Base-by-base conservation (phyloP, 1,140 invertebrate genomes). In the Panagrolaimus sp. region DNA sequence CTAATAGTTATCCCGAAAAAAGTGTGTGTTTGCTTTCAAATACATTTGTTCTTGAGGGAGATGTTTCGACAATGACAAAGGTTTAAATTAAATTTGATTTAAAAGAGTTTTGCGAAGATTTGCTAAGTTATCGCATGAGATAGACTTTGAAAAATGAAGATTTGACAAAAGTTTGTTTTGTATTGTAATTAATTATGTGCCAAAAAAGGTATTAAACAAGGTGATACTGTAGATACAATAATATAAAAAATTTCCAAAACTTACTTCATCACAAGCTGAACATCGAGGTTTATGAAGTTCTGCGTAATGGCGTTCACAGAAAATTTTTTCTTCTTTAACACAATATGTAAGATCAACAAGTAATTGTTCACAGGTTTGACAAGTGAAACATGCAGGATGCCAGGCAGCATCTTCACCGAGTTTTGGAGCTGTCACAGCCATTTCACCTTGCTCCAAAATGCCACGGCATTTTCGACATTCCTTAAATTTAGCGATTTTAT, bases 281-380 rank as follows among this genome's bases (percentile, higher is more conserved):
- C 93, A 96, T 79, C 93, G 86, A 3, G 93, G 92, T 84, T 94
- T 94, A 74, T 94, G 86, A 79, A 91, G 88, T 84, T 96, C 92
- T 15, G 92, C 92, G 84, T 94, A 96, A 84, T 96, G 93, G 65
- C 93, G 87, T 82, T 94, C 92, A 84, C 93, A 96, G 84, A 90
- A 95, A 46, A 94, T 86, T 65, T 83, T 87, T 69, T 91, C 90
- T 71, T 93, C 90, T 81, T 91, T 88, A 55, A 91, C 89, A 82
- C 93, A 96, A 84, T 96, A 95, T 17, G 91, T 91, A 62, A 96
- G 87, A 84, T 96, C 93, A 63, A 94, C 91, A 32, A 96, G 88
- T 38, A 93, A 85, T 85, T 83, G 78, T 71, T 89, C 87, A 85
- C 93, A 96, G 45, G 88, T 88, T 62, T 86, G 86, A 84, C 93